Conservation (phyloP, 92 coral and sea anemone genomes). For the Porites cylindrica region DNA sequence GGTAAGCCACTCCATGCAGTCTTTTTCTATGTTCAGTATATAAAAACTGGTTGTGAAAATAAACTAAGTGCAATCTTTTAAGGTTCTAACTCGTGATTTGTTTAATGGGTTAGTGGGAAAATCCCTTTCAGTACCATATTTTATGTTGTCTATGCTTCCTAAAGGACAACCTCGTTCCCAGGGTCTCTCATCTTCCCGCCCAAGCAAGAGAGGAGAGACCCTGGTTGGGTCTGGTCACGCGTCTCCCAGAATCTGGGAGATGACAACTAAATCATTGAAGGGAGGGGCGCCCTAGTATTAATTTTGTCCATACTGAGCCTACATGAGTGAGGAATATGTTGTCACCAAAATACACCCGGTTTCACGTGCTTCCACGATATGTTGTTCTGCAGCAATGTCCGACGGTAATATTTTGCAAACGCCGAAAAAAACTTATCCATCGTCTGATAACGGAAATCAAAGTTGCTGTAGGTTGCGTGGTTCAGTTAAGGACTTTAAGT, state of each 20-base stretch:
- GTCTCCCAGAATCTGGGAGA: conserved; percentile 45
- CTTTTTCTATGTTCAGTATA: not conserved
- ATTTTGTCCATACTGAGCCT: conserved; percentile 28
- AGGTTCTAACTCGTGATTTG: too few species aligned
- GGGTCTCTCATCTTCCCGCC: too few species aligned
- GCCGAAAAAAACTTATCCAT: conserved; percentile 26
- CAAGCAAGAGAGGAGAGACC: too few species aligned
- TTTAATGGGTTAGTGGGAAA: too few species aligned
- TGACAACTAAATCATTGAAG: conserved; percentile 27
- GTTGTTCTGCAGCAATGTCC: not conserved
- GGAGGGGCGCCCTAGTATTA: conserved; percentile 18
- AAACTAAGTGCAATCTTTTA: conserved; percentile 3
- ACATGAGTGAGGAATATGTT: conserved; percentile 13
- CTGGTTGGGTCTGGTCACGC: not conserved
- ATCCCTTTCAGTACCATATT: too few species aligned
- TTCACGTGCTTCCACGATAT: not conserved
- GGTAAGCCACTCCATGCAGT: not conserved
- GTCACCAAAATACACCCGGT: conserved; percentile 3
- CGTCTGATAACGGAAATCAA: conserved; percentile 16
- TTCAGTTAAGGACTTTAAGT: conserved; percentile 1
- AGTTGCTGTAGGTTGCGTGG: conserved; percentile 31
- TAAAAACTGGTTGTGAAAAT: conserved; percentile 10
- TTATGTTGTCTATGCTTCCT: too few species aligned
- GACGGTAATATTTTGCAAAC: not conserved
- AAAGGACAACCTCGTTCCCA: too few species aligned